These are phyloP conservation scores for Bibio marci DNA, from an alignment of 2,888 invertebrate species.

Conservation along the genomic window DNA sequence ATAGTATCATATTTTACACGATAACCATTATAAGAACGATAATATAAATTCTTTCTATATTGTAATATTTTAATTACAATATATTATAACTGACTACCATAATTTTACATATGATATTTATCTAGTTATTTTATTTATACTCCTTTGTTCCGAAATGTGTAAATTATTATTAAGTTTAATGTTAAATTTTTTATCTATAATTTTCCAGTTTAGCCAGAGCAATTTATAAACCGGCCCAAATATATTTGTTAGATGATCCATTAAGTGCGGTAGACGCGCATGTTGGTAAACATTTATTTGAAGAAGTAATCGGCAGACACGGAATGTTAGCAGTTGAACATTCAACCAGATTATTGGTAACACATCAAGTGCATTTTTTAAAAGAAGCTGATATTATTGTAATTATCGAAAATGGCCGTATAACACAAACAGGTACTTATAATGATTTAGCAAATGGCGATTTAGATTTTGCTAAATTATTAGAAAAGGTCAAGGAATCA, in stretches of 20 bases:
- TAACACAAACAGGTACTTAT: conserved; percentile 31
- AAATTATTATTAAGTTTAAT: too few species aligned
- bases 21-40: too few species aligned
- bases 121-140: too few species aligned
- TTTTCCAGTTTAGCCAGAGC: conserved; percentile 44
- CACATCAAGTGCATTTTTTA: conserved; percentile 63
- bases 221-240: conserved; percentile 52
- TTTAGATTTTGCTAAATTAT: conserved; percentile 33
- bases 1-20: too few species aligned
- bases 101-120: too few species aligned
- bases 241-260: conserved; percentile 67
- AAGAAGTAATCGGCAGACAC: conserved; percentile 44
- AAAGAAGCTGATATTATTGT: conserved; percentile 42
- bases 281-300: conserved; percentile 58
- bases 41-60: too few species aligned
- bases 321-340: conserved; percentile 35
- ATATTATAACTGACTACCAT: too few species aligned
- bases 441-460: conserved; percentile 31
- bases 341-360: conserved; percentile 49
- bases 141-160: too few species aligned
- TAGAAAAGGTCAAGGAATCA: conserved; percentile 25
- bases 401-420: conserved; percentile 37
- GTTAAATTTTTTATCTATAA: not conserved
- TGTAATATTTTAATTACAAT: too few species aligned
- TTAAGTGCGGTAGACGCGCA: conserved; percentile 62